Conservation (phyloP, 2,888 invertebrate species). For the Palloptera scutellata region DNA sequence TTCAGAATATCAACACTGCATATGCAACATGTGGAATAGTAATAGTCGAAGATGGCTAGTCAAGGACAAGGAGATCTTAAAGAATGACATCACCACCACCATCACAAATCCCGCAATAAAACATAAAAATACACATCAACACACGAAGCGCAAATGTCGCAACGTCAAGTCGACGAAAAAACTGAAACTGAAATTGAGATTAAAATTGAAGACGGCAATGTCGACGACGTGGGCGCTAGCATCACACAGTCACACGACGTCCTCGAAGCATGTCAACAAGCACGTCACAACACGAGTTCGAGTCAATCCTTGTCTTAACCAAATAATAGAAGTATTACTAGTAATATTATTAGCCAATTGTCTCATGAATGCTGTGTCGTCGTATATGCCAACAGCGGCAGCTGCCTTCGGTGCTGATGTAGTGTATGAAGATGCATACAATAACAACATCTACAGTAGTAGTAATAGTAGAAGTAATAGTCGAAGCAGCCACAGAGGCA, state of each 20-base stretch:
- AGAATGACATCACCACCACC: conserved; percentile 11
- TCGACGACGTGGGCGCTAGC: not conserved
- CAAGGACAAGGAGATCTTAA: conserved; percentile 38
- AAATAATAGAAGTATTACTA: conserved; percentile 64
- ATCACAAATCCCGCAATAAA: conserved; percentile 36
- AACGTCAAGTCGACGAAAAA: conserved; percentile 11
- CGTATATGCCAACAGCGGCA: conserved; percentile 49
- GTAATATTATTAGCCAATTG: conserved; percentile 63
- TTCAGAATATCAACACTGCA: conserved; percentile 19
- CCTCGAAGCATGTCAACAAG: conserved; percentile 5
- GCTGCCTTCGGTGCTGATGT: conserved; percentile 45
- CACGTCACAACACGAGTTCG: conserved; percentile 32
- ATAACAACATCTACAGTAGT: conserved; percentile 18
- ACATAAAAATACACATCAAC: conserved; percentile 39
- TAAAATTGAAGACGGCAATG: conserved; percentile 16
- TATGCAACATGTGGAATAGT: conserved; percentile 54
- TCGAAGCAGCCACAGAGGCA: conserved; percentile 37
- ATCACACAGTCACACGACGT: conserved; percentile 5
- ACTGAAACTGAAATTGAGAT: conserved; percentile 2
- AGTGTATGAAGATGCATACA: conserved; percentile 16
- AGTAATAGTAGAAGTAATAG: conserved; percentile 23
- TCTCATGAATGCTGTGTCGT: conserved; percentile 46
- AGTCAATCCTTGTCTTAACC: conserved; percentile 54
- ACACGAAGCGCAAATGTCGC: conserved; percentile 32
- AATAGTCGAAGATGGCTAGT: conserved; percentile 57